These are phyloP conservation scores for Tympanoctomys barrerae DNA, from an alignment of 2,797 vertebrate genomes.

Conservation along the genomic window DNA sequence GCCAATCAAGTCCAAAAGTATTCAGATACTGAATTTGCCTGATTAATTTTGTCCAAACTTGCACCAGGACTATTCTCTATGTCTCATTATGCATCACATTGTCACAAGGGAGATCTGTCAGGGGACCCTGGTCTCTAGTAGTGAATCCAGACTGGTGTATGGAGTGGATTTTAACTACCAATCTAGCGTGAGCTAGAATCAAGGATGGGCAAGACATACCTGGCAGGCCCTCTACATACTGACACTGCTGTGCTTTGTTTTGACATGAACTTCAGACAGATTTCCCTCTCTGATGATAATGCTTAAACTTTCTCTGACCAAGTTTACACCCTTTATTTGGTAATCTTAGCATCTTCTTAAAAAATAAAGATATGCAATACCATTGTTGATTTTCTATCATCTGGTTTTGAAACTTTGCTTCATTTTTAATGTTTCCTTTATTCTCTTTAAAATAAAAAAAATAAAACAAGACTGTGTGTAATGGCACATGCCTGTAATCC, in stretches of 20 bases:
- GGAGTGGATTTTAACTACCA: neutral
- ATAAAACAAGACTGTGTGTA: no score
- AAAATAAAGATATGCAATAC: no score
- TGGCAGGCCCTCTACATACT: neutral
- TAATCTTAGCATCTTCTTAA: no score
- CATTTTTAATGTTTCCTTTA: no score
- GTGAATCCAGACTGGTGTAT: no score
- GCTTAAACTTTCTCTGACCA: no score
- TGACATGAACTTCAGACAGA: neutral
- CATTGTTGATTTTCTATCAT: no score
- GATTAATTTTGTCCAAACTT: neutral
- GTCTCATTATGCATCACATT: neutral
- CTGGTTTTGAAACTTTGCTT: no score
- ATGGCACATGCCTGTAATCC: no score
- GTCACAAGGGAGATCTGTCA: neutral
- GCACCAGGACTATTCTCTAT: neutral
- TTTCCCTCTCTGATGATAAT: neutral
- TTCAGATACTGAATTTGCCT: neutral
- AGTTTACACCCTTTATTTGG: no score
- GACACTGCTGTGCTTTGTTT: neutral
- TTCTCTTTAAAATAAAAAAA: no score
- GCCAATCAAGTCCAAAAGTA: neutral
- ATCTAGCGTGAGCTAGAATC: neutral
- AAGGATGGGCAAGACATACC: neutral
- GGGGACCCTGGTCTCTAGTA: neutral